A percentile compares a stretch with the other conserved stretches of the same genome.
These are phyloP conservation scores for Colossoma macropomum DNA, from an alignment of 2,113 vertebrate species.

Conservation along the genomic window DNA sequence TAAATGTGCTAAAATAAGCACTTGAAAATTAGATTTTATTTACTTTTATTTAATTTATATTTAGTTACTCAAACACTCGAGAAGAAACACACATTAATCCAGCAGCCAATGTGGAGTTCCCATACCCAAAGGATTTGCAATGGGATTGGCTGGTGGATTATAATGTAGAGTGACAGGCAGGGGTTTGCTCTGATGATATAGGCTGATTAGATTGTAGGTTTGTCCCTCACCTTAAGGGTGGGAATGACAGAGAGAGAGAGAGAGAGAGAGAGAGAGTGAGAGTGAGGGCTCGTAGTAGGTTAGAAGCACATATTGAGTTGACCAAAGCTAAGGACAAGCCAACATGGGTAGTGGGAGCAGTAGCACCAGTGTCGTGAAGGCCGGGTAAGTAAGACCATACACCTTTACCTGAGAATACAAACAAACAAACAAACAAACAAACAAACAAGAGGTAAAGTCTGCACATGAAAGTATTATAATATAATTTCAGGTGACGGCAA, in stretches of 20 bases:
- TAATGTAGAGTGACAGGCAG: conserved; percentile 67
- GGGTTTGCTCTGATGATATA: conserved; percentile 38
- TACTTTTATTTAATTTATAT: no score
- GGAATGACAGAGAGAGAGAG: conserved; percentile 2
- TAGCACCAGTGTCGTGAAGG: conserved; percentile 56
- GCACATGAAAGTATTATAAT: not conserved
- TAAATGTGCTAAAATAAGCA: no score
- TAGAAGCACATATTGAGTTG: conserved; percentile 19
- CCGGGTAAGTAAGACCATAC: conserved; percentile 48
- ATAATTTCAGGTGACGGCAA: not conserved
- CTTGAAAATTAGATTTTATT: not conserved
- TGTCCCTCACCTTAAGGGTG: conserved; percentile 64
- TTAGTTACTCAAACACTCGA: not conserved
- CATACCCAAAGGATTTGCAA: conserved; percentile 58
- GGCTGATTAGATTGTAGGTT: conserved; percentile 50
- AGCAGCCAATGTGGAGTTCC: not conserved
- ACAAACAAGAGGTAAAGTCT: not conserved
- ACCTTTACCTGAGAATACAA: conserved; percentile 4
- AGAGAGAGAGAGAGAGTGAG: conserved; percentile 12
- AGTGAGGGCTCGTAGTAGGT: conserved; percentile 26
- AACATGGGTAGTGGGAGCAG: conserved; percentile 75
- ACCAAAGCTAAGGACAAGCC: conserved; percentile 44
- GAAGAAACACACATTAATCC: not conserved
- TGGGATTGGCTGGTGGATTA: conserved; percentile 51
- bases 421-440: not conserved